Evolutionary conservation across 2,888 invertebrate genomes (phyloP).

Genomic region (Polylopha cassiicola): DNA sequence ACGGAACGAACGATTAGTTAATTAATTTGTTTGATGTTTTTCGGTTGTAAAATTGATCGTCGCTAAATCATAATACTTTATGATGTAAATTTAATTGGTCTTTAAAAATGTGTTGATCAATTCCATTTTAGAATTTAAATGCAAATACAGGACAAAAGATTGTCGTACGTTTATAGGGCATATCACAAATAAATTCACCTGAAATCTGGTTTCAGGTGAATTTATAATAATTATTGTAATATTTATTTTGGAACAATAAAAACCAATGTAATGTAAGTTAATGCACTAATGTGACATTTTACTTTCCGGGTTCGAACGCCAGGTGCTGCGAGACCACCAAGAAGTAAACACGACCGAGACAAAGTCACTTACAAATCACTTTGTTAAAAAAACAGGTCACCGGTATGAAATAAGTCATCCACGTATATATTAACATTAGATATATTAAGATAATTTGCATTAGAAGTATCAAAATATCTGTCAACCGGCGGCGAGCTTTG

Average conservation of each 20-base stretch:
- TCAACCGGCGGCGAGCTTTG: conserved; percentile 65
- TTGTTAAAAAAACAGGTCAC: conserved; percentile 64
- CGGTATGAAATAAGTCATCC: conserved; percentile 62
- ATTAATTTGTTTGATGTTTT: conserved; percentile 39
- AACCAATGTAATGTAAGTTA: conserved; percentile 3
- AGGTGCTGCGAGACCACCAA: conserved; percentile 57
- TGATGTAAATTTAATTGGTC: conserved; percentile 1
- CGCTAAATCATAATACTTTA: conserved; percentile 23
- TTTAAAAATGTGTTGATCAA: too few relatives aligned
- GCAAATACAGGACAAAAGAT: too few relatives aligned
- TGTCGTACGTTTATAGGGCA: too few relatives aligned
- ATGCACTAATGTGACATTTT: conserved; percentile 57
- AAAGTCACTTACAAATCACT: conserved; percentile 71
- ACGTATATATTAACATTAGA: conserved; percentile 43
- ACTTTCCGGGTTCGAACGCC: conserved; percentile 58
- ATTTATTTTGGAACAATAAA: too few relatives aligned
- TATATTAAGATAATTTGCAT: conserved; percentile 58
- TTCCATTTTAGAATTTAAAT: too few relatives aligned
- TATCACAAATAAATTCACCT: too few relatives aligned
- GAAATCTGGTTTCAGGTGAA: too few relatives aligned
- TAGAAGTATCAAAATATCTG: conserved; percentile 70
- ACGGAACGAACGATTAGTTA: conserved; percentile 36
- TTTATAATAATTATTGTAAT: too few relatives aligned
- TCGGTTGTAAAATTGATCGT: conserved; percentile 30
- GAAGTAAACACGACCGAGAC: conserved; percentile 47